Evolutionary conservation across 1,140 invertebrate genomes (phyloP).

Genomic region (Mya arenaria): DNA sequence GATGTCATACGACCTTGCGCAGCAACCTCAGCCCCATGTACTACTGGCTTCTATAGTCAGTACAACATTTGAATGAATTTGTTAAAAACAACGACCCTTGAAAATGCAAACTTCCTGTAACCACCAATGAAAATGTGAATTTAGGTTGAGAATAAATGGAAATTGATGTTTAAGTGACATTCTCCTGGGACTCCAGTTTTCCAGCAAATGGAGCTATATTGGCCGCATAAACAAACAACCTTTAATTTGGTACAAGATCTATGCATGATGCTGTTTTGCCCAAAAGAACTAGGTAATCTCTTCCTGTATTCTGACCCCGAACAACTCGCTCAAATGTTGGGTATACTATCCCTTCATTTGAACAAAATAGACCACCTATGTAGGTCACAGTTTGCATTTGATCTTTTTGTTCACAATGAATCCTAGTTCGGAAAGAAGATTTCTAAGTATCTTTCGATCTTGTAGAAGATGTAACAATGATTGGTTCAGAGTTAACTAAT

Average conservation of each 20-base stretch:
- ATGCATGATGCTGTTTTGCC: too few relatives aligned
- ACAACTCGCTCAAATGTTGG: constrained; percentile 24
- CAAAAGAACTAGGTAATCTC: constrained; percentile 23
- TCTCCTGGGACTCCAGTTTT: constrained; percentile 33
- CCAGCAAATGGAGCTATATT: constrained; percentile 39
- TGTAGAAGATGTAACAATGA: not conserved
- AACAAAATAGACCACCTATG: constrained; percentile 21
- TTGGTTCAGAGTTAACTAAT: constrained; percentile 4
- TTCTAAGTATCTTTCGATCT: not conserved
- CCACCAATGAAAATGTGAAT: too few relatives aligned
- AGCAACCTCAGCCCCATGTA: too few relatives aligned
- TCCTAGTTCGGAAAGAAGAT: constrained; percentile 36
- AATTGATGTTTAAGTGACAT: not conserved
- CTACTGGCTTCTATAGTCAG: too few relatives aligned
- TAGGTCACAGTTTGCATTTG: constrained; percentile 13
- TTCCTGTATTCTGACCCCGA: not conserved
- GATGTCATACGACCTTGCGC: too few relatives aligned
- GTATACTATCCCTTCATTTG: constrained; percentile 3
- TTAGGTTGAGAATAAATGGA: not conserved
- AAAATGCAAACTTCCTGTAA: too few relatives aligned
- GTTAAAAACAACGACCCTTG: too few relatives aligned
- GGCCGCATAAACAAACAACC: constrained; percentile 47
- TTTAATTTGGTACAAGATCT: too few relatives aligned
- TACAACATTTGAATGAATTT: too few relatives aligned
- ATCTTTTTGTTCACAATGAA: constrained; percentile 17